phyloP scores from a whole-genome alignment of 2,888 invertebrate species.

The Cataglyphis livida region DNA sequence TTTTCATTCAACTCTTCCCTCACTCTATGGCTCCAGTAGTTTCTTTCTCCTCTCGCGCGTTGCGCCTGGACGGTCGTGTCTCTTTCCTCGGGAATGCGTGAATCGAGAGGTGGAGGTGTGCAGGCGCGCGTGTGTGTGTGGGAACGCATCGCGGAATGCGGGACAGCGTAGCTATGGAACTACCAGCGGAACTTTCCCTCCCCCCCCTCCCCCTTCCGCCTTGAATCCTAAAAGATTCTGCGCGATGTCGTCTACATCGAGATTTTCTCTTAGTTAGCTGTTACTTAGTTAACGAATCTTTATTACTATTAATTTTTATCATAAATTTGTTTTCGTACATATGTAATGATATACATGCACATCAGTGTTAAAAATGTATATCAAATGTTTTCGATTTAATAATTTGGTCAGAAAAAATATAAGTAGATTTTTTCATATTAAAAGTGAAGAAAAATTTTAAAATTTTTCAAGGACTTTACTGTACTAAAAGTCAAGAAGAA shows the following conservation, averaged over 20 bases:
- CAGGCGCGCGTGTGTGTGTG: conserved; percentile 66
- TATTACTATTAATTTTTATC: not conserved
- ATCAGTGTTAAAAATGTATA: too few relatives aligned
- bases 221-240: conserved; percentile 35
- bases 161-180: conserved; percentile 78
- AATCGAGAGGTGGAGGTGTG: conserved; percentile 74
- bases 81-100: conserved; percentile 72
- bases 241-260: not conserved
- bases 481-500: not conserved
- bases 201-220: conserved; percentile 40
- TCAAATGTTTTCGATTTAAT: not conserved
- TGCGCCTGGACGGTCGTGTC: conserved; percentile 17
- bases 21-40: conserved; percentile 17
- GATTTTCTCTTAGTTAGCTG: not conserved
- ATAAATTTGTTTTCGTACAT: not conserved
- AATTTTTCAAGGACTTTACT: too few relatives aligned
- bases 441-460: not conserved
- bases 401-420: not conserved
- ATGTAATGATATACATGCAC: not conserved
- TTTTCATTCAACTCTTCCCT: conserved; percentile 65
- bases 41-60: conserved; percentile 30
- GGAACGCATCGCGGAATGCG: conserved; percentile 79
- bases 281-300: not conserved
- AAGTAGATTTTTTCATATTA: not conserved
- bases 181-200: conserved; percentile 52